A percentile compares a stretch with the other conserved stretches of the same genome.
phyloP scores from a whole-genome alignment of 2,113 vertebrate species.

The Rhinoderma darwinii region DNA sequence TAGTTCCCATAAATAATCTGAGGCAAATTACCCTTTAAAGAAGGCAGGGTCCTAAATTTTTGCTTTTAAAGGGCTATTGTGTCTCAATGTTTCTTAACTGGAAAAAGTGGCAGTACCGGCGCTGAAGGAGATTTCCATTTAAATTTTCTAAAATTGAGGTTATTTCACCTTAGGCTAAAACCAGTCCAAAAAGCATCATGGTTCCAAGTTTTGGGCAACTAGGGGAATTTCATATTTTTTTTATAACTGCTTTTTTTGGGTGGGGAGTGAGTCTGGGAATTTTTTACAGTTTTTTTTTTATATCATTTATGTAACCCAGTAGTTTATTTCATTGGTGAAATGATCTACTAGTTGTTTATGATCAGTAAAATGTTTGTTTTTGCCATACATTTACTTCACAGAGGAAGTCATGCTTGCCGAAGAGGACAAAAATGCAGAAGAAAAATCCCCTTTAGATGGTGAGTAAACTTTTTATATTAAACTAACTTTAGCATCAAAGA shows the following conservation, averaged over 20 bases:
- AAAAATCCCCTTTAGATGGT: constrained; percentile 92
- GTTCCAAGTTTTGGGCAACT: no score
- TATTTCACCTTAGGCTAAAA: no score
- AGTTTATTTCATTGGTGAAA: not conserved
- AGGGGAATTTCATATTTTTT: no score
- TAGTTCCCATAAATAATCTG: no score
- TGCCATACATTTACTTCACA: constrained; percentile 68
- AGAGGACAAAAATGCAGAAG: constrained; percentile 92
- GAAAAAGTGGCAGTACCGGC: not conserved
- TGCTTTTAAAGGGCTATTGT: no score
- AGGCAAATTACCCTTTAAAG: no score
- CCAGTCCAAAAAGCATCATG: no score
- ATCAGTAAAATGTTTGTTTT: no score
- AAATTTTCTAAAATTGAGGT: not conserved
- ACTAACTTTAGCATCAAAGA: not conserved
- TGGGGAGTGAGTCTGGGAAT: not conserved
- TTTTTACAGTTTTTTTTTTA: not conserved
- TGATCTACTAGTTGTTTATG: not conserved
- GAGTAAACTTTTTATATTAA: constrained; percentile 55
- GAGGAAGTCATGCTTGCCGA: constrained; percentile 99
- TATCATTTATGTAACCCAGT: not conserved
- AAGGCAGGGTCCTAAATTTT: no score
- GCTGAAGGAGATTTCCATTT: not conserved
- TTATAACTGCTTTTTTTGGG: no score
- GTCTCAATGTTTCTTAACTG: not conserved